Base-by-base conservation (phyloP, 2,888 invertebrate genomes). In the Leptinotarsa juncta region DNA sequence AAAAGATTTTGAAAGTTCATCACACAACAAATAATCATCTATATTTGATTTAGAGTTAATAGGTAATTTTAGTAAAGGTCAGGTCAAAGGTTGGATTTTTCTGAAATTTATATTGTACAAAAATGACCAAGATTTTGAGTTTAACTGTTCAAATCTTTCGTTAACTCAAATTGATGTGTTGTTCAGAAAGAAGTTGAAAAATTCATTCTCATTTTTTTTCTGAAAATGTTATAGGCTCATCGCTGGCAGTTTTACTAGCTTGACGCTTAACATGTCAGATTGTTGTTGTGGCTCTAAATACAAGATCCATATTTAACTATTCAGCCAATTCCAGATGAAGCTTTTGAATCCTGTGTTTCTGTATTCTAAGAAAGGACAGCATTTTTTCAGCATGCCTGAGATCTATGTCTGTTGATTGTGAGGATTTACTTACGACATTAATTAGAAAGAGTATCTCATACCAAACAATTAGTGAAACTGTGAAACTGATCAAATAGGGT, bases 11-110 rank as follows among this genome's bases (percentile, higher is more conserved):
- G 51, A 4, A 65, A 71, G 50, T 71, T 71, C 53, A 65, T 65
- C 70, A 65, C 70, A 71, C 70, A 71, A 51, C 66, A 71, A 32
- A 67, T 55, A 78, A 69, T 81, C 80, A 65, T 71, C 60, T 32
- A 77, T 60, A 49, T 68, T 75, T 65, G 68, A 72, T 72, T 62
- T 68, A 67, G 67, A 68, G 49, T 55, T 57, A 26, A 72, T 51
- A 65, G 26, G 72, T 72, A 60, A 71, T 65, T 74, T 71, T 53
- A 51, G 67, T 26, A 26, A 3, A 62, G 62, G 23, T 62, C 62
- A 62, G 12, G 69, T 65, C 57, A n/a, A 70, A 55, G 66, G 15
- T 66, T 62, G 10, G 67, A 32, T 65, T 71, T 71, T 65, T 65
- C 71, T 18, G 65, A 51, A 72, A 72, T 72, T 70, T 70, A 49